These are phyloP conservation scores for pig (Sus scrofa) DNA, from an alignment of 2,113 vertebrate genomes.

Conservation along the genomic window T2T-Sscrofa CM000813.6:79527001-79527500, in stretches of 20 bases:
- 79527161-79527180: not conserved
- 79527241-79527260: too few species aligned
- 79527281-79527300: too few species aligned
- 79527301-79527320: too few species aligned
- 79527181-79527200: too few species aligned
- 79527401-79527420: not conserved
- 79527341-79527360: too few species aligned
- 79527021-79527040: not conserved
- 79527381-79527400: too few species aligned
- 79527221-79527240: too few species aligned
- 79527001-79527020: not conserved
- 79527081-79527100: not conserved
- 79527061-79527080: too few species aligned
- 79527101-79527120: not conserved
- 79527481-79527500: not conserved
- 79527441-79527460: not conserved
- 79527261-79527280: too few species aligned
- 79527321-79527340: too few species aligned
- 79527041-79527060: not conserved
- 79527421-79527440: not conserved
- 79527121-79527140: not conserved
- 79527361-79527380: too few species aligned
- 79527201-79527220: too few species aligned
- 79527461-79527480: not conserved
- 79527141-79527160: not conserved